phyloP scores from a whole-genome alignment of 2,113 vertebrate genomes.

The Alligator sinensis region DNA sequence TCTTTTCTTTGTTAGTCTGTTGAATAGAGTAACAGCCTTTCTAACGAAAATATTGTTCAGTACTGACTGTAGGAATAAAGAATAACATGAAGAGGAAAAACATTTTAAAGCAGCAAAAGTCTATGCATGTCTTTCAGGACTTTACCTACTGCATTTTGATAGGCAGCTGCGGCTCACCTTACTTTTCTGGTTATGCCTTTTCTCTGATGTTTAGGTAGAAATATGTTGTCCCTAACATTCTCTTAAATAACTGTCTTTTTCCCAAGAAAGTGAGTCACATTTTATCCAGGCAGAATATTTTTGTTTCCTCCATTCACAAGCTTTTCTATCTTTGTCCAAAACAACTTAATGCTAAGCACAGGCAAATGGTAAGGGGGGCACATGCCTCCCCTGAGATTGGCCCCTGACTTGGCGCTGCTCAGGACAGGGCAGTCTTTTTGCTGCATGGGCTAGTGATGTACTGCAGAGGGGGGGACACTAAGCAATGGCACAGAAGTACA shows the following conservation, averaged over 20 bases:
- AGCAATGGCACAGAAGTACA: too few relatives aligned
- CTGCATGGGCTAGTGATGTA: too few relatives aligned
- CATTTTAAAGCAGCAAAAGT: not conserved
- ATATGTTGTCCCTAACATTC: not conserved
- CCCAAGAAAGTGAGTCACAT: not conserved
- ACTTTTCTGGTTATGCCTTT: not conserved
- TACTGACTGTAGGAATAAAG: not conserved
- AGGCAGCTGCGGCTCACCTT: not conserved
- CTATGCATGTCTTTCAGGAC: not conserved
- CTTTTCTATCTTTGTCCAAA: not conserved
- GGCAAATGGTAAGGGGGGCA: too few relatives aligned
- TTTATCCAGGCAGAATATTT: not conserved
- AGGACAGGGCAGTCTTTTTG: too few relatives aligned
- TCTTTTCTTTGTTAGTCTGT: not conserved
- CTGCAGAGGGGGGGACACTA: too few relatives aligned
- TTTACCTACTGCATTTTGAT: not conserved
- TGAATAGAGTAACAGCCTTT: not conserved
- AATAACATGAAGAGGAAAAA: not conserved
- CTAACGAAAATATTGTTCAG: not conserved
- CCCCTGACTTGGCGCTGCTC: too few relatives aligned
- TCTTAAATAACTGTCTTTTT: not conserved
- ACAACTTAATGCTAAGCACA: too few relatives aligned
- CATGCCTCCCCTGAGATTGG: too few relatives aligned
- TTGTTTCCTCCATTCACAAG: not conserved
- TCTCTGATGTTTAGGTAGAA: not conserved